Conservation (phyloP, 2,113 vertebrate species). For the Centrocercus urophasianus region DNA sequence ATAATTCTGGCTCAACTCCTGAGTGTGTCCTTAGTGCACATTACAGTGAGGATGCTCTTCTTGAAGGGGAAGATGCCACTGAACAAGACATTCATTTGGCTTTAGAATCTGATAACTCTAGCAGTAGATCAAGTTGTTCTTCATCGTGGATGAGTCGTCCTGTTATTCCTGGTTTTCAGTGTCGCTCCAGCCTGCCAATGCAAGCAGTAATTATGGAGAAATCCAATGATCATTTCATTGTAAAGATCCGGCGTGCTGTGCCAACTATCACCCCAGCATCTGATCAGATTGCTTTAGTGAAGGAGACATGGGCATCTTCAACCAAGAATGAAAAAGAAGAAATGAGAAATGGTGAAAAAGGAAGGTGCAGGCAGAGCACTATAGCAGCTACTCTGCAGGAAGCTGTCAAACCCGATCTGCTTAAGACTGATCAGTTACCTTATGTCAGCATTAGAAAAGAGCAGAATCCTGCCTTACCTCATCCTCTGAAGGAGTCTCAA, state of each 20-base stretch:
- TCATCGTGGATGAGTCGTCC: conserved; percentile 71
- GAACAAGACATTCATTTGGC: conserved; percentile 95
- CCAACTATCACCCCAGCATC: conserved; percentile 52
- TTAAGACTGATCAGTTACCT: background rate
- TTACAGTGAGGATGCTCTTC: conserved; percentile 90
- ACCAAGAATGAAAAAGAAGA: conserved; percentile 32
- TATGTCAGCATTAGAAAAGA: background rate
- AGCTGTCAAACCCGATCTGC: background rate
- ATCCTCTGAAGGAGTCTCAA: conserved; percentile 42
- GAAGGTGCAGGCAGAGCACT: background rate
- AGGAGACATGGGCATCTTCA: conserved; percentile 25
- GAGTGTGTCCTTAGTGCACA: conserved; percentile 90
- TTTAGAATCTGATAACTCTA: conserved; percentile 94
- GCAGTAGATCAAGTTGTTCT: conserved; percentile 84
- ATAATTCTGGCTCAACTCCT: conserved; percentile 76
- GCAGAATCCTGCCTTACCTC: conserved; percentile 60
- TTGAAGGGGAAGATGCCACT: conserved; percentile 91
- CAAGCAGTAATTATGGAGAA: conserved; percentile 95
- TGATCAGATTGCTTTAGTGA: conserved; percentile 32
- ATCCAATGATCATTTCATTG: conserved; percentile 95
- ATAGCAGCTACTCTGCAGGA: conserved; percentile 4
- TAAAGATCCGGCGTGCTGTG: conserved; percentile 88
- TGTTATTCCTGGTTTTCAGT: conserved; percentile 80
- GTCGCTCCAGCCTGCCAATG: conserved; percentile 90
- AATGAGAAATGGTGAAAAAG: conserved; percentile 22